phyloP scores from a whole-genome alignment of 1,140 invertebrate genomes.

The Orius insidiosus region DNA sequence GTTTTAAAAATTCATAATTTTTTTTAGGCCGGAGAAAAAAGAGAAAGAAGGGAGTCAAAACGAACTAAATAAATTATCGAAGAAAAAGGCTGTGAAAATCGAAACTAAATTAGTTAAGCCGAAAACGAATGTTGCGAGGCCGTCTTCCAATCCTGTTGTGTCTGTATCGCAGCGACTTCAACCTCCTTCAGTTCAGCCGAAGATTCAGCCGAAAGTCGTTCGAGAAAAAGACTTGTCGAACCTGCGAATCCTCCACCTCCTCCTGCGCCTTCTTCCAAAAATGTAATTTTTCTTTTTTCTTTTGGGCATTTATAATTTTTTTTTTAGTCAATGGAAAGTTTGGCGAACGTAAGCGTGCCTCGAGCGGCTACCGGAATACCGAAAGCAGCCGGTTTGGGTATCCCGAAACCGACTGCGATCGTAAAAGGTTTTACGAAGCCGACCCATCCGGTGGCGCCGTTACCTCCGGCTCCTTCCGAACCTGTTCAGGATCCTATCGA shows the following conservation, averaged over 20 bases:
- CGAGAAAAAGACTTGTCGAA: slow-evolving; percentile 3
- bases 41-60: slow-evolving; percentile 15
- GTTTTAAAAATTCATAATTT: slow-evolving; percentile 5
- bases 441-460: slow-evolving; percentile 21
- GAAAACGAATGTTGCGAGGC: too few species aligned
- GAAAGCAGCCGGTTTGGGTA: slow-evolving; percentile 36
- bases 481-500: slow-evolving; percentile 3
- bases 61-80: slow-evolving; percentile 15
- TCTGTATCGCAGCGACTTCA: neutral
- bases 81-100: slow-evolving; percentile 16
- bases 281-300: neutral
- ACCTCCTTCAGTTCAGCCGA: neutral
- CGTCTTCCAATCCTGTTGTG: too few species aligned
- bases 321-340: slow-evolving; percentile 1
- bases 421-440: slow-evolving; percentile 71
- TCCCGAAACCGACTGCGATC: slow-evolving; percentile 76
- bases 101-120: slow-evolving; percentile 15
- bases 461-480: slow-evolving; percentile 16
- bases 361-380: slow-evolving; percentile 17
- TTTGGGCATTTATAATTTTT: neutral
- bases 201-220: neutral
- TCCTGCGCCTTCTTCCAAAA: slow-evolving; percentile 9
- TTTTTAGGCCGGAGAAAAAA: neutral
- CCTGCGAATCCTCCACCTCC: slow-evolving; percentile 11
- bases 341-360: slow-evolving; percentile 1